Evolutionary conservation across 1,140 invertebrate genomes (phyloP), one percentile per base, ranked within the genome.

Genomic region (Drosophila pseudoobscura): DNA sequence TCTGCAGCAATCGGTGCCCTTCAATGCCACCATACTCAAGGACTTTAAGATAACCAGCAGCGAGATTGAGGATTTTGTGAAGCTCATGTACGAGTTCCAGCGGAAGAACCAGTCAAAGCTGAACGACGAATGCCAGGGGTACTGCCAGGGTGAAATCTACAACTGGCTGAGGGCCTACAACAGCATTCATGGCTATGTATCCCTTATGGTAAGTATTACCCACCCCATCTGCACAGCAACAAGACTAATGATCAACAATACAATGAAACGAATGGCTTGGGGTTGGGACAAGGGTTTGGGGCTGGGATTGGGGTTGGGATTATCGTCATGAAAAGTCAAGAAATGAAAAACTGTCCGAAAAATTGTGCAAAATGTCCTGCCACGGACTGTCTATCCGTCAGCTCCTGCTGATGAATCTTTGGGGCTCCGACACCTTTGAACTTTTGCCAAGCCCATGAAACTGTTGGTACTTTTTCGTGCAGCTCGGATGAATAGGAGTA

Each of bases 111-210:
- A 72, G 6, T 46, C 79, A 22, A 5, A 8, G 26, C 55, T 50
- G 41, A 26, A 46, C 49, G 57, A 80, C 20, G 83, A 85, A 11
- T 91, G 90, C 13, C 51, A 63, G 11, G 78, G 84, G 44, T 91
- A 91, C 44, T 91, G 90, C 9, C 78, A 79, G 45, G 89, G 90
- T 17, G 80, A 89, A 49, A 78, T 91, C 26, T 85, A 82, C 64
- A 80, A 74, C 59, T 78, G 82, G 70, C 49, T 90, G 52, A 51
- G 70, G 0, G 75, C 74, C 22, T 91, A 91, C 69, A 91, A 90
- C 45, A 61, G 60, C 45, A 68, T 91, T 20, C 90, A 91, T 57
- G 90, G 90, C 9, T 91, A 91, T 71, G 84, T 91, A 9, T 89
- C 90, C 2, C 61, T 91, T 1, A 49, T 91, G 90, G 90, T 90